phyloP scores from a whole-genome alignment of 53 echinoderm and acorn worm genomes.

The Holothuria scabra region DNA sequence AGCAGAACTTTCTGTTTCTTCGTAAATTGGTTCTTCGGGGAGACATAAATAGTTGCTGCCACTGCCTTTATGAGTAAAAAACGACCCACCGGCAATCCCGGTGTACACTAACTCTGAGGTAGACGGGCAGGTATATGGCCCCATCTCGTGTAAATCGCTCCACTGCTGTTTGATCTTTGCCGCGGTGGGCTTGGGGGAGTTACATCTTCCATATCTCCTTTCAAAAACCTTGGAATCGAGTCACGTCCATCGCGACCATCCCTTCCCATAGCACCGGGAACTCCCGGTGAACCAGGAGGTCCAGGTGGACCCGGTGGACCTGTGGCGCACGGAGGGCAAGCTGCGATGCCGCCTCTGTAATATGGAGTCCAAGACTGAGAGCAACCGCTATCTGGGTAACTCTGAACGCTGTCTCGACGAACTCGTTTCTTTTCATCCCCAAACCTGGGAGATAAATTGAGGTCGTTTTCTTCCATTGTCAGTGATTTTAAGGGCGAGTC shows the following conservation, averaged over 20 bases:
- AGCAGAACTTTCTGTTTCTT: slow-evolving; percentile 37
- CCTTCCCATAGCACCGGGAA: slow-evolving; percentile 1
- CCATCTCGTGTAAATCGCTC: slow-evolving; percentile 36
- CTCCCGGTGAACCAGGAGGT: slow-evolving; percentile 7
- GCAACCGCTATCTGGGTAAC: background rate
- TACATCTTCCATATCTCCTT: slow-evolving; percentile 8
- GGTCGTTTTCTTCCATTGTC: no score
- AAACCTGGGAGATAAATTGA: no score
- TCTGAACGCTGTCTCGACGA: background rate
- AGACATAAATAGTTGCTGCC: slow-evolving; percentile 67
- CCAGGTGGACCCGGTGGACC: slow-evolving; percentile 23
- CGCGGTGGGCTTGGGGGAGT: background rate
- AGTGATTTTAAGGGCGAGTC: no score
- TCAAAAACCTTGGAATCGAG: background rate
- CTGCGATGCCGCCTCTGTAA: no score
- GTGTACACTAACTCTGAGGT: slow-evolving; percentile 7
- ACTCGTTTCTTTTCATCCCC: background rate
- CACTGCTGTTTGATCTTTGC: background rate
- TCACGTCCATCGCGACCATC: slow-evolving; percentile 37
- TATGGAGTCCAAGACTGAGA: background rate
- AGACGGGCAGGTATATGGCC: background rate
- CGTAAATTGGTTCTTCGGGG: slow-evolving; percentile 67
- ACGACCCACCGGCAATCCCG: slow-evolving; percentile 58
- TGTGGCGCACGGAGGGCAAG: background rate
- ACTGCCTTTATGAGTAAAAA: slow-evolving; percentile 53